A percentile compares a stretch with the other conserved stretches of the same genome.
These are phyloP conservation scores for Hydractinia symbiolongicarpus DNA, from an alignment of 30 jellyfish, hydroid and myxozoan species.

Conservation along the genomic window DNA sequence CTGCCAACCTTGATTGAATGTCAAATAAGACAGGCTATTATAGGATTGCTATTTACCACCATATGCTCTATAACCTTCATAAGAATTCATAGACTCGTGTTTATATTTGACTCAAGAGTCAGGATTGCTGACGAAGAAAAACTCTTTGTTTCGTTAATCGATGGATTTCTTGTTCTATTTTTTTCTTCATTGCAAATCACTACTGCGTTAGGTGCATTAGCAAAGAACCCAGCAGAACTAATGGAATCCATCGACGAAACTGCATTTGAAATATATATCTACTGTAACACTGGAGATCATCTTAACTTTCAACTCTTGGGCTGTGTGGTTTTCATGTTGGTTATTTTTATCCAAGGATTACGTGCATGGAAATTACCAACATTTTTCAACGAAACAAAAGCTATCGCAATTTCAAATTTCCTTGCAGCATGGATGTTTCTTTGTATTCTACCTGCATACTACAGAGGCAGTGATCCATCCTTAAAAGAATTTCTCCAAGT, in stretches of 20 bases:
- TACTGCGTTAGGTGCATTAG: not conserved
- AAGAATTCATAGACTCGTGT: too few species aligned
- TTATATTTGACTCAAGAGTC: too few species aligned
- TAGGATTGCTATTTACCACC: too few species aligned
- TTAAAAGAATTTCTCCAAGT: not conserved
- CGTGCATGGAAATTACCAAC: conserved; percentile 7
- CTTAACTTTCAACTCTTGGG: not conserved
- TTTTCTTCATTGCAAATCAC: not conserved
- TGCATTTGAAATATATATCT: not conserved
- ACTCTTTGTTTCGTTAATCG: not conserved
- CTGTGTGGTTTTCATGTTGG: not conserved
- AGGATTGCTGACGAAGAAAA: too few species aligned
- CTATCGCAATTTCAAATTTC: not conserved
- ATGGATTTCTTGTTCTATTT: not conserved
- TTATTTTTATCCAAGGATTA: not conserved
- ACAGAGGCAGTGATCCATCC: not conserved
- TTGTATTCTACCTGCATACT: not conserved
- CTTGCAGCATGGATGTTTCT: not conserved
- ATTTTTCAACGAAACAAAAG: not conserved
- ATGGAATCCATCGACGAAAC: not conserved
- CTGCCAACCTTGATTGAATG: too few species aligned
- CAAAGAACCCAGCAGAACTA: not conserved
- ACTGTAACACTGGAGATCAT: not conserved
- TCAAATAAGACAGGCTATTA: too few species aligned
- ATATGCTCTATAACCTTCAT: too few species aligned